Evolutionary conservation across 2,113 vertebrate species (phyloP), one percentile per base, ranked within the genome.

Genomic region (Anthoscopus minutus): DNA sequence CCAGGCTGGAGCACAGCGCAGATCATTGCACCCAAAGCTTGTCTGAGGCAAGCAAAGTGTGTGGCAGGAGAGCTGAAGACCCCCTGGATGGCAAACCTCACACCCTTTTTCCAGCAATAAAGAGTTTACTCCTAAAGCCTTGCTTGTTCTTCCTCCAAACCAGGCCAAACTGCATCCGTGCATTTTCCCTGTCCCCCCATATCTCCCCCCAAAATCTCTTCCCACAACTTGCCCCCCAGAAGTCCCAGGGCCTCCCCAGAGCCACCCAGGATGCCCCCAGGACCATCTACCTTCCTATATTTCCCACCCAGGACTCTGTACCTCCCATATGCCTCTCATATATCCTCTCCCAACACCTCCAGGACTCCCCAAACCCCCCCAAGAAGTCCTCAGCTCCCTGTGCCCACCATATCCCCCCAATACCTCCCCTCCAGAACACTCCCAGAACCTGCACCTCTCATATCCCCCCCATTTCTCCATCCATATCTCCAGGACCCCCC

Each of bases 21-120:
- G 28, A 38, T 25, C 28, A 33, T 35, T 50, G 57, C 13, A 15
- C 22, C 4, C 25, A 44, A 35, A 53, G 24, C 20, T 78, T 0
- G 1, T 28, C 31, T 53, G 38, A 44, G 60, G 31, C 0, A 4
- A 53, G 38, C 1, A 2, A 45, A 40, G 21, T 4, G 35, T 77
- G 28, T 61, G 73, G 44, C 77, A 66, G 61, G 61, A 80, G 76
- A 79, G 60, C 60, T 65, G 60, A 23, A 53, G 25, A 3, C 2
- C 54, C 16, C 15, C 7, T 3, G 3, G 65, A 40, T 2, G 7
- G 30, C 53, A 48, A 56, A 33, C 42, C 42, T 56, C 12, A 25
- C 27, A 56, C 33, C 42, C 28, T 40, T 69, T 44, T 50, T 67
- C 19, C 1, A 1, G 38, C 54, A 81, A 30, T 58, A 44, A 78